These are phyloP conservation scores for Tridacna crocea DNA, from an alignment of 2,888 invertebrate genomes.

Conservation along the genomic window DNA sequence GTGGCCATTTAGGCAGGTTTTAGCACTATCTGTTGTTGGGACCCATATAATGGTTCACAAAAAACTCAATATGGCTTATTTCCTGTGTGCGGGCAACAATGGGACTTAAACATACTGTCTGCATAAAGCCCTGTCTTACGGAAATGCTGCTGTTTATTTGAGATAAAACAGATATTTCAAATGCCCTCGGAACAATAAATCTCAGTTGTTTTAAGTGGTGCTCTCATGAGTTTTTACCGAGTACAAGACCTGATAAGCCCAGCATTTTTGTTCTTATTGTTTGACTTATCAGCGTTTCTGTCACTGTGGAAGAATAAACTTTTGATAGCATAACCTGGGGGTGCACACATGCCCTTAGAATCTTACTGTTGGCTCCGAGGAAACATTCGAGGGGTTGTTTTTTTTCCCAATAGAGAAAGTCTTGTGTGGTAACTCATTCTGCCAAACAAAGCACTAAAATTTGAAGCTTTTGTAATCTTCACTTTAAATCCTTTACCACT, in stretches of 20 bases:
- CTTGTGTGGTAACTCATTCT: no score
- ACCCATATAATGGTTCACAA: no score
- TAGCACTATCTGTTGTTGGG: no score
- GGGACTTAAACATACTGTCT: slow-evolving; percentile 11
- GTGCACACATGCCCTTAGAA: no score
- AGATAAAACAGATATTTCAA: slow-evolving; percentile 18
- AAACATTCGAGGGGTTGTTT: no score
- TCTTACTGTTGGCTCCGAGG: no score
- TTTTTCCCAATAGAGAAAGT: no score
- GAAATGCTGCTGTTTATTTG: slow-evolving; percentile 21
- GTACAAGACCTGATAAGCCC: slow-evolving; percentile 17
- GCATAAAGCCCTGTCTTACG: neutral
- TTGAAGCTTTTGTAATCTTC: no score
- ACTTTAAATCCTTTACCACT: no score
- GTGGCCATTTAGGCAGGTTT: no score
- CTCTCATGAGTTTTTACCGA: slow-evolving; percentile 1
- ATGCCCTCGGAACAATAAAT: slow-evolving; percentile 19
- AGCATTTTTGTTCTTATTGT: slow-evolving; percentile 20
- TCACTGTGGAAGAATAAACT: slow-evolving; percentile 13
- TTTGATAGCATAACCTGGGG: slow-evolving; percentile 12
- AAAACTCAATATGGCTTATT: no score
- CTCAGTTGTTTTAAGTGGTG: slow-evolving; percentile 23
- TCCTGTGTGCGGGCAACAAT: neutral
- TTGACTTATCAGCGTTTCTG: slow-evolving; percentile 17
- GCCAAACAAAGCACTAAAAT: no score